Evolutionary conservation across 1,140 invertebrate genomes (phyloP).

Genomic region (Drosophila ambigua): DNA sequence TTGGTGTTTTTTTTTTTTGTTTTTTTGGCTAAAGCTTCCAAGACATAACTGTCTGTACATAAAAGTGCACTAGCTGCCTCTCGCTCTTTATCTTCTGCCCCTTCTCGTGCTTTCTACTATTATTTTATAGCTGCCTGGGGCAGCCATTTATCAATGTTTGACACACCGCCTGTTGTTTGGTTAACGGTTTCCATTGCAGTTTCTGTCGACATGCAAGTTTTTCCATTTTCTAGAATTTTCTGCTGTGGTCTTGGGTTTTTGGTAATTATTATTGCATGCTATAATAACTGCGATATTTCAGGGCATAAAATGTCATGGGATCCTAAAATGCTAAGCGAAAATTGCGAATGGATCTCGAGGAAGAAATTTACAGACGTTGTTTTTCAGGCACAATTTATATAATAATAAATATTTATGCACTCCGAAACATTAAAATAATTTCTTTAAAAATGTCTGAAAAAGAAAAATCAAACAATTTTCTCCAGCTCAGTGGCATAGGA

Average conservation of each 20-base stretch:
- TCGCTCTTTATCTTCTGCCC: neutral
- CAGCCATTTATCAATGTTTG: constrained; percentile 23
- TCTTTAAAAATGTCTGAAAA: too few species aligned
- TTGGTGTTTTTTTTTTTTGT: constrained; percentile 49
- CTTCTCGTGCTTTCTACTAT: neutral
- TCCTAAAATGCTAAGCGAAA: too few species aligned
- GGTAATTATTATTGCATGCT: too few species aligned
- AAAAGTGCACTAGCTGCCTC: constrained; percentile 29
- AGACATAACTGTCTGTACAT: constrained; percentile 50
- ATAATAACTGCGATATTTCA: too few species aligned
- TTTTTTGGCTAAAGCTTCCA: constrained; percentile 21
- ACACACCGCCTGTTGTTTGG: constrained; percentile 19
- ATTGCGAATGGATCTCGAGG: too few species aligned
- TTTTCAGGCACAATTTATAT: too few species aligned
- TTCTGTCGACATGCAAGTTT: neutral
- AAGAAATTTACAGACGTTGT: too few species aligned
- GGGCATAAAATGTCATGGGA: too few species aligned
- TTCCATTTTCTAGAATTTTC: neutral
- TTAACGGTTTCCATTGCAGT: constrained; percentile 11
- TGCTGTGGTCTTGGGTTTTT: too few species aligned
- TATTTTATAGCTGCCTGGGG: neutral
- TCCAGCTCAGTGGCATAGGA: constrained; percentile 99
- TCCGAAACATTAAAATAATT: too few species aligned
- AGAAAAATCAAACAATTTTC: constrained; percentile 85
- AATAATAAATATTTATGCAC: too few species aligned